Evolutionary conservation across 2,113 vertebrate species (phyloP), one percentile per base, ranked within the genome.

Genomic region (Gambusia affinis): DNA sequence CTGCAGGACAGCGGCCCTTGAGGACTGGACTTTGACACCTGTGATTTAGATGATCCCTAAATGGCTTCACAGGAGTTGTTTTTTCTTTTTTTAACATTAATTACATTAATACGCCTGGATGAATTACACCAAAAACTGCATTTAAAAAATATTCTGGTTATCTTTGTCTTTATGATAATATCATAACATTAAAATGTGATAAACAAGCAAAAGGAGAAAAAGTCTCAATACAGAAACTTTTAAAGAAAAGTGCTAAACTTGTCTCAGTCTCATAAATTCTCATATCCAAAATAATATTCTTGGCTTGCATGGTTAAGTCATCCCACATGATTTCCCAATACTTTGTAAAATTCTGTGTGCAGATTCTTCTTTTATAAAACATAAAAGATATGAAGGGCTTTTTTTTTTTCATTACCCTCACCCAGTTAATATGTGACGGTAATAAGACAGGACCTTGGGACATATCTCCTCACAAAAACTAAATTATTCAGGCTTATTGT

Each of bases 401-500:
- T 1, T 70, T 83, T 81, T 83, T 64, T 78, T 69, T 77, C 72
- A 83, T 86, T 72, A 76, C 66, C 24, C 61, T 79, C 14, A 29
- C 71, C 77, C 37, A 39, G 81, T 67, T 78, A 64, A 78, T 84
- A 68, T 63, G 62, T 4, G 70, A 61, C 82, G 78, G 79, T 85
- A 76, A 81, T 73, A 69, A 86, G 74, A 87, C 67, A 74, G 76
- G 75, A 92, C 90, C 86, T 67, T 14, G 73, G 86, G 87, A 91
- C 80, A 88, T 76, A n/a, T 85, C 69, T 64, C 31, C 83, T 35
- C 61, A 75, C 69, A 77, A 72, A 79, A 82, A 66, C 77, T 89
- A 89, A 92, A 92, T 92, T 84, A 92, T 91, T 93, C 87, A 91
- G 65, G 61, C 74, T 88, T 82, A 89, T 88, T 88, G 85, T 91